phyloP scores from a whole-genome alignment of 2,797 vertebrate genomes.

The Eulemur mongoz region DNA sequence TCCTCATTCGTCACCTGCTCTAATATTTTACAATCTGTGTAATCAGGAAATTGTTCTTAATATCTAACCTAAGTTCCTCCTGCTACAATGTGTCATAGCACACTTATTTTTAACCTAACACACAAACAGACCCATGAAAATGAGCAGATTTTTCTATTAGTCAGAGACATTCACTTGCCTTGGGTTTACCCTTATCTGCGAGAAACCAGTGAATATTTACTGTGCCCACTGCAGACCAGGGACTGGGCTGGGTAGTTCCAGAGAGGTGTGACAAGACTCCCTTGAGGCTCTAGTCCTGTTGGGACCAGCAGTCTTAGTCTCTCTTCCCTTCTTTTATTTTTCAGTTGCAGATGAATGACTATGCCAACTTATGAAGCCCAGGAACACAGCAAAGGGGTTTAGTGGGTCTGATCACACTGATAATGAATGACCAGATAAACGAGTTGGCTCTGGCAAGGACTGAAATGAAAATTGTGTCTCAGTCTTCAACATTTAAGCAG shows the following conservation, averaged over 20 bases:
- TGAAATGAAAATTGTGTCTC: neutral
- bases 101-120: slow-evolving; percentile 50
- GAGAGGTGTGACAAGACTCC: neutral
- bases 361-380: neutral
- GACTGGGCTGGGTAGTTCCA: neutral
- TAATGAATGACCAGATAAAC: neutral
- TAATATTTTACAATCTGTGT: slow-evolving; percentile 38
- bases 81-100: neutral
- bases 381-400: neutral
- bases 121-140: slow-evolving; percentile 42
- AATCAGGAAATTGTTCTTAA: slow-evolving; percentile 54
- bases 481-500: neutral
- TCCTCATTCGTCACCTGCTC: slow-evolving; percentile 59
- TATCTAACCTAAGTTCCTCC: slow-evolving; percentile 45
- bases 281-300: neutral
- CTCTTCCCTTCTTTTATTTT: neutral
- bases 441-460: neutral
- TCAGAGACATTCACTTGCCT: slow-evolving; percentile 46
- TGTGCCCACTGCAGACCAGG: neutral
- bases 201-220: neutral
- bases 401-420: neutral
- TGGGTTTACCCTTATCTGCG: neutral
- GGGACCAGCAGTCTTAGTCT: neutral
- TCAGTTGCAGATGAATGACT: neutral
- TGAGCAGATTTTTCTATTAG: slow-evolving; percentile 62